A percentile compares a stretch with the other conserved stretches of the same genome.
Evolutionary conservation across 2,113 vertebrate species (phyloP).

Genomic region (Sinocyclocheilus anshuiensis): DNA sequence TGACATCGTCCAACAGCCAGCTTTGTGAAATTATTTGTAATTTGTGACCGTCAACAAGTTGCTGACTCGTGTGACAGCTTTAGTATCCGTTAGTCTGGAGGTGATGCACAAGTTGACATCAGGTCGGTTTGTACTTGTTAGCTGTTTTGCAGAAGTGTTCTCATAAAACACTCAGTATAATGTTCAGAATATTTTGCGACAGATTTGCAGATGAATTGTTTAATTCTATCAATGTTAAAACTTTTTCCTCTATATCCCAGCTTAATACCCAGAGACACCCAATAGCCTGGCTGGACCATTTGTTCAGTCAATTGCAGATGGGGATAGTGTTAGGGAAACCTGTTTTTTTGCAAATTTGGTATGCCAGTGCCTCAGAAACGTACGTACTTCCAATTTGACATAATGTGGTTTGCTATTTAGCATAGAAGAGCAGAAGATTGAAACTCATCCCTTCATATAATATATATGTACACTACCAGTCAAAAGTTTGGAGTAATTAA

Average conservation of each 20-base stretch:
- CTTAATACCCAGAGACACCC: background rate
- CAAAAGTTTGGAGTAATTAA: too few species aligned
- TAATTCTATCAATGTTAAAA: background rate
- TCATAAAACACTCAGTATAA: background rate
- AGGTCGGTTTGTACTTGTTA: constrained; percentile 17
- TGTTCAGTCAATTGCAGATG: too few species aligned
- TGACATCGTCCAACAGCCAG: background rate
- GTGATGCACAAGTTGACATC: constrained; percentile 39
- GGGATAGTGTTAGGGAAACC: background rate
- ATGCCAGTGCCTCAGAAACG: background rate
- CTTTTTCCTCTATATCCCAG: background rate
- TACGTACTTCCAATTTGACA: background rate
- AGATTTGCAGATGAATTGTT: background rate
- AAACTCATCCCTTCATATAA: background rate
- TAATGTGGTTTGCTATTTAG: background rate
- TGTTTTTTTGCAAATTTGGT: background rate
- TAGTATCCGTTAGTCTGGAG: constrained; percentile 16
- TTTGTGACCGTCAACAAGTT: background rate
- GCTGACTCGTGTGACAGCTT: constrained; percentile 22
- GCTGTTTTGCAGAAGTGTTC: constrained; percentile 15
- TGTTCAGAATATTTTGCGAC: background rate
- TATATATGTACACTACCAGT: too few species aligned
- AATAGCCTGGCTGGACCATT: background rate
- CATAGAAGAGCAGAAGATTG: background rate
- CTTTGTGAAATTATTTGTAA: constrained; percentile 1